Evolutionary conservation across 2,113 vertebrate genomes (phyloP).

Genomic region (Bos indicus): DNA sequence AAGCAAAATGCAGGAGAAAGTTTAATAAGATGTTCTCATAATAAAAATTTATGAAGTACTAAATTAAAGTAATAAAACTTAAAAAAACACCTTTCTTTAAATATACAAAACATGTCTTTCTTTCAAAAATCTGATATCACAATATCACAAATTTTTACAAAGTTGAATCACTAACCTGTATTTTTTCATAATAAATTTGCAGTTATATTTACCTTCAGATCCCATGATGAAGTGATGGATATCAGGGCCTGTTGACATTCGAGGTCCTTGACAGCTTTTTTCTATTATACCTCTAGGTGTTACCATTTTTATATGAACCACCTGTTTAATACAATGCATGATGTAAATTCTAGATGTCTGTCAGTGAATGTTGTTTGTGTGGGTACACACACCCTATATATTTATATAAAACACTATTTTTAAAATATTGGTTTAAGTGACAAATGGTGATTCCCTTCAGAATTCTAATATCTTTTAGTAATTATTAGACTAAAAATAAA

Average conservation of each 20-base stretch:
- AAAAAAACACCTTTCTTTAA: slow-evolving; percentile 14
- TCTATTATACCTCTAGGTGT: slow-evolving; percentile 96
- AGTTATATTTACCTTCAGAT: slow-evolving; percentile 91
- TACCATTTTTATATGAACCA: slow-evolving; percentile 98
- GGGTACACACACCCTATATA: background rate
- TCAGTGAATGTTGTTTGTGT: background rate
- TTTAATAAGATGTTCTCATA: slow-evolving; percentile 33
- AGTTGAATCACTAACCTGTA: background rate
- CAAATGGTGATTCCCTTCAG: slow-evolving; percentile 26
- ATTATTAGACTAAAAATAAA: slow-evolving; percentile 28
- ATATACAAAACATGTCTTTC: slow-evolving; percentile 19
- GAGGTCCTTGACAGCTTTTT: slow-evolving; percentile 97
- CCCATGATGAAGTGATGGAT: slow-evolving; percentile 99
- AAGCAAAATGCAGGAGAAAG: background rate
- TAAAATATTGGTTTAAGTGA: slow-evolving; percentile 10
- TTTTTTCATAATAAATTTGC: slow-evolving; percentile 49
- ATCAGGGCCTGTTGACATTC: slow-evolving; percentile 97
- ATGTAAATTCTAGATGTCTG: slow-evolving; percentile 42
- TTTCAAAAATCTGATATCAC: slow-evolving; percentile 40
- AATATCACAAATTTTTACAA: slow-evolving; percentile 49
- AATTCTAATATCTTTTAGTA: slow-evolving; percentile 17
- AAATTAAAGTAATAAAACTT: slow-evolving; percentile 41
- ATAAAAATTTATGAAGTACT: slow-evolving; percentile 48
- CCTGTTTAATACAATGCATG: slow-evolving; percentile 82
- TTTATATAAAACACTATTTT: slow-evolving; percentile 21